phyloP scores from a whole-genome alignment of 2,113 vertebrate genomes.

The Pelusios castaneus region DNA sequence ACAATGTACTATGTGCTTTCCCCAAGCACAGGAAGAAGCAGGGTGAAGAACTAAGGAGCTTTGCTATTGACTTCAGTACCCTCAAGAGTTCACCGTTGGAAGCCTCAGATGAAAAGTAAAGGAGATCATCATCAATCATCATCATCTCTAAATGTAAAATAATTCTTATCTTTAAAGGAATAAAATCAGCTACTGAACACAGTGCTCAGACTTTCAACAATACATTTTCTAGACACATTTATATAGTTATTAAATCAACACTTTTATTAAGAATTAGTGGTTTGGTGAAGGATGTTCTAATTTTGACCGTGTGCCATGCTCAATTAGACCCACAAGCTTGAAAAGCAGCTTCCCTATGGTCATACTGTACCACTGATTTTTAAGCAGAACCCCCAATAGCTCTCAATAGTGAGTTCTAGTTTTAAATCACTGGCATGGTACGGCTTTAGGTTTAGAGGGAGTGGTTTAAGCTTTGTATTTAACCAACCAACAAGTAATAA shows the following conservation, averaged over 20 bases:
- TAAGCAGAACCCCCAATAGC: conserved; percentile 48
- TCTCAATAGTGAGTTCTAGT: conserved; percentile 4
- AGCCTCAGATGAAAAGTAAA: not conserved
- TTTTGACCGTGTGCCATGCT: not conserved
- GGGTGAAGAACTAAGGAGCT: not conserved
- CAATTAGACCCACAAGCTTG: not conserved
- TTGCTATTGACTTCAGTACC: not conserved
- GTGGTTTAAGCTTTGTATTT: conserved; percentile 52
- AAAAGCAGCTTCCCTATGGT: conserved; percentile 11
- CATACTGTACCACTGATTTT: conserved; percentile 28
- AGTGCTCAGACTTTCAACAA: not conserved
- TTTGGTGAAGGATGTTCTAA: not conserved
- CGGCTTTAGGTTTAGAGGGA: conserved; percentile 27
- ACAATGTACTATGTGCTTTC: not conserved
- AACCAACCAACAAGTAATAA: conserved; percentile 56
- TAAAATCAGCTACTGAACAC: not conserved
- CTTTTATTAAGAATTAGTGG: conserved; percentile 26
- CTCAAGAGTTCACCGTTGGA: not conserved
- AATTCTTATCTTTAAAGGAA: conserved; percentile 25
- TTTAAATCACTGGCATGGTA: conserved; percentile 9
- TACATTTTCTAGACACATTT: conserved; percentile 5
- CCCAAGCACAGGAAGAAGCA: not conserved
- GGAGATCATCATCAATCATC: not conserved
- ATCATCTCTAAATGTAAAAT: conserved; percentile 43
- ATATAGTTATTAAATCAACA: not conserved